Conservation (phyloP, 1,140 invertebrate genomes). For the Euwallacea similis region DNA sequence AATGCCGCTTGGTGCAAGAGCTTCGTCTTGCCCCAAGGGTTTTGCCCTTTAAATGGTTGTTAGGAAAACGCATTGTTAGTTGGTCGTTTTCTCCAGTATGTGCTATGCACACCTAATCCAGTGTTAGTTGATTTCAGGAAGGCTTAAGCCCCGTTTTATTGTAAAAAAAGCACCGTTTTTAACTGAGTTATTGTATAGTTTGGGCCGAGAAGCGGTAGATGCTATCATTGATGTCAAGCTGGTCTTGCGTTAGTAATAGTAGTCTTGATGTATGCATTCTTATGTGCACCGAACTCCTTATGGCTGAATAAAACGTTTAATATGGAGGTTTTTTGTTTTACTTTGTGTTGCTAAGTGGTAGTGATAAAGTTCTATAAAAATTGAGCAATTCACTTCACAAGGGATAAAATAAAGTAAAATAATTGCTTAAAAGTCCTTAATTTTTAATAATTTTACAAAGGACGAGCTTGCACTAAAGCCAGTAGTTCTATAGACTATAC, state of each 20-base stretch:
- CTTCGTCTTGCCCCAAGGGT: too few species aligned
- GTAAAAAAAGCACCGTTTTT: background rate
- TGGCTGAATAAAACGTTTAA: conserved; percentile 18
- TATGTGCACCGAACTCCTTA: conserved; percentile 12
- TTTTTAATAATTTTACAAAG: too few species aligned
- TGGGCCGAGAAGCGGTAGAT: conserved; percentile 9
- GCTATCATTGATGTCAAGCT: conserved; percentile 50
- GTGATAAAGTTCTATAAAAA: too few species aligned
- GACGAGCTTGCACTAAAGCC: too few species aligned
- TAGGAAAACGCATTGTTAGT: background rate
- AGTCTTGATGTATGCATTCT: conserved; percentile 23
- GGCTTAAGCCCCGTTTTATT: background rate
- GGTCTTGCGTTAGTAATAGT: conserved; percentile 50
- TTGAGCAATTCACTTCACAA: too few species aligned
- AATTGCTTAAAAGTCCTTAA: too few species aligned
- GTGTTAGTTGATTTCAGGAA: too few species aligned
- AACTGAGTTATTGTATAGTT: conserved; percentile 1
- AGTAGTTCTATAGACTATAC: too few species aligned
- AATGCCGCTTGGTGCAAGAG: too few species aligned
- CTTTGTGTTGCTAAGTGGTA: background rate
- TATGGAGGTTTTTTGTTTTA: conserved; percentile 4
- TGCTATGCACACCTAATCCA: conserved; percentile 34
- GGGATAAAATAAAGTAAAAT: too few species aligned
- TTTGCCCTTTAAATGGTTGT: too few species aligned
- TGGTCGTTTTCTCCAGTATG: conserved; percentile 16